Conservation (phyloP, 2,888 invertebrate genomes). For the Pandemis heparana region DNA sequence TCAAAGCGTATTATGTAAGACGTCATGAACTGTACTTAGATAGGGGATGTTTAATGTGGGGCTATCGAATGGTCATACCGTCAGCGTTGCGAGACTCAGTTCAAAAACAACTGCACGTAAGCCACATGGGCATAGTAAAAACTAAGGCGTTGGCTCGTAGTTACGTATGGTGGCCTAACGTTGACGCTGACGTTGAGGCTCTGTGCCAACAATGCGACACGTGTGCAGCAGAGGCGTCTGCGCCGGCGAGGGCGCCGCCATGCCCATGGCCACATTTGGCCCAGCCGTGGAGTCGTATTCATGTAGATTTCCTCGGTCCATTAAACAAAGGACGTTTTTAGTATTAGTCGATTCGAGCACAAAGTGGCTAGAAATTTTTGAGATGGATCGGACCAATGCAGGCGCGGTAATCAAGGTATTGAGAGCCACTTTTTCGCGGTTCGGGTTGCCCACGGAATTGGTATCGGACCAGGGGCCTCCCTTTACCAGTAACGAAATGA, state of each 20-base stretch:
- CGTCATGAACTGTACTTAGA: neutral
- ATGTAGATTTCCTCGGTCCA: neutral
- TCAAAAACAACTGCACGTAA: neutral
- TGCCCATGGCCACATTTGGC: neutral
- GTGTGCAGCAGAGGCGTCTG: too few relatives aligned
- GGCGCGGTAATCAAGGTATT: conserved; percentile 4
- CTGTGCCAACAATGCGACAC: too few relatives aligned
- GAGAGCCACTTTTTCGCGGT: conserved; percentile 12
- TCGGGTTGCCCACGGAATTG: conserved; percentile 28
- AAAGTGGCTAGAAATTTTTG: too few relatives aligned
- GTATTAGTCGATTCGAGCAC: neutral
- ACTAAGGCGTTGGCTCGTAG: neutral
- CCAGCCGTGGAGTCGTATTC: neutral
- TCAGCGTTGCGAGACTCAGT: neutral
- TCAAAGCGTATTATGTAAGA: neutral
- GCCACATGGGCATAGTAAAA: neutral
- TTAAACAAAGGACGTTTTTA: neutral
- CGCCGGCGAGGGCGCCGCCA: too few relatives aligned
- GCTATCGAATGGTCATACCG: neutral
- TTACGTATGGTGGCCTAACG: neutral
- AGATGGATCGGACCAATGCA: too few relatives aligned
- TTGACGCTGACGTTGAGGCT: too few relatives aligned
- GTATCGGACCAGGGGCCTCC: conserved; percentile 38
- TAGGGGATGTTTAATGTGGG: neutral
- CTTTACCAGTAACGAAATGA: conserved; percentile 20